These are phyloP conservation scores for Neoaliturus tenellus DNA, from an alignment of 2,888 invertebrate genomes.

Conservation along the genomic window DNA sequence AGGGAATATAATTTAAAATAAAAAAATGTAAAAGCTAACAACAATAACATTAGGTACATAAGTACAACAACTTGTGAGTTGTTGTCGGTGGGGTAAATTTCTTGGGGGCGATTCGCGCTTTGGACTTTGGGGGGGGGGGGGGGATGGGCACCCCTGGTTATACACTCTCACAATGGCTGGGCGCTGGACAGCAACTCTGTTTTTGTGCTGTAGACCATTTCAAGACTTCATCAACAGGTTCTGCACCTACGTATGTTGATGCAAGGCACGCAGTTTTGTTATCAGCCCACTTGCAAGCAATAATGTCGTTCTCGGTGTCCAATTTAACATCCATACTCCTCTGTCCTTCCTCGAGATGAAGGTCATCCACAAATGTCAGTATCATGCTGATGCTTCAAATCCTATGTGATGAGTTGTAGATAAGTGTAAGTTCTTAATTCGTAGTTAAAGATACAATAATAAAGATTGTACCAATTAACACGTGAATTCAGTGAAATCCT, in stretches of 20 bases:
- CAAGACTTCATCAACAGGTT: constrained; percentile 63
- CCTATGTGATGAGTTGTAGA: too few relatives aligned
- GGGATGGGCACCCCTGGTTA: too few relatives aligned
- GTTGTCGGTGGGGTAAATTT: too few relatives aligned
- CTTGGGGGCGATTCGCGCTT: too few relatives aligned
- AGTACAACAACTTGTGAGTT: too few relatives aligned
- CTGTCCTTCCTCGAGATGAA: constrained; percentile 62
- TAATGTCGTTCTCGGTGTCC: constrained; percentile 46
- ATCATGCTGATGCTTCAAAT: too few relatives aligned
- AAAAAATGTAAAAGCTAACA: too few relatives aligned
- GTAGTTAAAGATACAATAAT: constrained; percentile 54
- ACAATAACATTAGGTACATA: too few relatives aligned
- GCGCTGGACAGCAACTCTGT: constrained; percentile 4
- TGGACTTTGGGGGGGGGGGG: too few relatives aligned
- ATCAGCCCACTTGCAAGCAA: constrained; percentile 63
- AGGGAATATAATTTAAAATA: too few relatives aligned
- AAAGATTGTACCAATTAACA: constrained; percentile 59
- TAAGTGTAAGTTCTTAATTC: too few relatives aligned
- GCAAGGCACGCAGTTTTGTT: constrained; percentile 66
- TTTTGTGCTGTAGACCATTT: constrained; percentile 62
- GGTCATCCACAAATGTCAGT: constrained; percentile 61
- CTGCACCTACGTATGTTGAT: constrained; percentile 63
- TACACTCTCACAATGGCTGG: constrained; percentile 65
- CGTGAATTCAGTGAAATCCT: background rate
- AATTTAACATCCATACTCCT: constrained; percentile 62